These are phyloP conservation scores for Dryocosmus kuriphilus DNA, from an alignment of 2,888 invertebrate genomes.

Conservation along the genomic window DNA sequence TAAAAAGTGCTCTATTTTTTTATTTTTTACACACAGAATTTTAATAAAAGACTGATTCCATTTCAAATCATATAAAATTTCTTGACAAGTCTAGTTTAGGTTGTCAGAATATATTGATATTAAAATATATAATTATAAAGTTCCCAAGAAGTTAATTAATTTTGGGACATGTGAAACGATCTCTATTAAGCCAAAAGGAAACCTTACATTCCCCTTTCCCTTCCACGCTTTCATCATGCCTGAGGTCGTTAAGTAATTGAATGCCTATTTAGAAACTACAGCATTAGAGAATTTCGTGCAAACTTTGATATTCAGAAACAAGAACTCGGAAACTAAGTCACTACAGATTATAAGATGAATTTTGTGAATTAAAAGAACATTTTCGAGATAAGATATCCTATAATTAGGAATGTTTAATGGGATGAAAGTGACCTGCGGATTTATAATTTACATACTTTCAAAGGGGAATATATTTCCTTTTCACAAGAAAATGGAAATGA, in stretches of 20 bases:
- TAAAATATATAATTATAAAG: too few species aligned
- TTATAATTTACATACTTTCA: too few species aligned
- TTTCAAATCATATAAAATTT: too few species aligned
- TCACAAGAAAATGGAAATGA: too few species aligned
- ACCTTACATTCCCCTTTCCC: background rate
- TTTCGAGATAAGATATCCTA: background rate
- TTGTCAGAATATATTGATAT: too few species aligned
- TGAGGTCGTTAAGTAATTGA: constrained; percentile 4
- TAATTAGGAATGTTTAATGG: background rate
- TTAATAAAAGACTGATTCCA: too few species aligned
- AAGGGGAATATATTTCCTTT: too few species aligned
- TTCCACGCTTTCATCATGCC: background rate
- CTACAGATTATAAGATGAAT: constrained; percentile 10
- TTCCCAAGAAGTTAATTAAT: background rate
- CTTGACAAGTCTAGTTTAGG: too few species aligned
- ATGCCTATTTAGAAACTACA: background rate
- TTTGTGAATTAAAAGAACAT: background rate
- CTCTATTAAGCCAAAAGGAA: background rate
- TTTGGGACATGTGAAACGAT: background rate
- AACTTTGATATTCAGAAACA: background rate
- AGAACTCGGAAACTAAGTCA: constrained; percentile 15
- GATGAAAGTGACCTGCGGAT: background rate
- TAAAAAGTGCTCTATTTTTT: too few species aligned
- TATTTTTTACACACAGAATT: too few species aligned
- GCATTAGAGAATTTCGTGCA: background rate